Conservation (phyloP, 2,113 vertebrate genomes). For the Cebus imitator region DNA sequence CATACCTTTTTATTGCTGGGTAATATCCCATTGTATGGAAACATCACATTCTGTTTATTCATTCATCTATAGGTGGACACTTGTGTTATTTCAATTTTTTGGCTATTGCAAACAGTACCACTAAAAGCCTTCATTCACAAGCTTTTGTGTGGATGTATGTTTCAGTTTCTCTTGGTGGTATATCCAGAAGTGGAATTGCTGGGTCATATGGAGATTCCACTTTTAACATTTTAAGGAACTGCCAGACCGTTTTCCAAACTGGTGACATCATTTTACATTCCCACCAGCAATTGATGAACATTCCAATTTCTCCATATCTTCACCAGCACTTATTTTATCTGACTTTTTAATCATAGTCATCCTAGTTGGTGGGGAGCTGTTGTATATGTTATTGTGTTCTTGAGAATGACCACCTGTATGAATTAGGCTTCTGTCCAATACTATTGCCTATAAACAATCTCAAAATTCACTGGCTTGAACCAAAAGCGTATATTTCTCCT, state of each 20-base stretch:
- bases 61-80: neutral
- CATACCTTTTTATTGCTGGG: neutral
- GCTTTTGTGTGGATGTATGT: neutral
- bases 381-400: neutral
- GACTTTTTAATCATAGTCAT: neutral
- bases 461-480: neutral
- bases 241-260: neutral
- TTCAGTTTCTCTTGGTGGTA: neutral
- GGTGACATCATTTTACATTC: neutral
- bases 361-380: neutral
- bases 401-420: neutral
- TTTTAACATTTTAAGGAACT: neutral
- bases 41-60: neutral
- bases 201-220: neutral
- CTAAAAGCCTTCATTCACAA: neutral
- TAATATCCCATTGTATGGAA: neutral
- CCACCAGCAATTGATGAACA: neutral
- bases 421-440: neutral
- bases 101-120: neutral
- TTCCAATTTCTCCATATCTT: neutral
- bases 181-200: neutral
- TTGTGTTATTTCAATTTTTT: neutral
- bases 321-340: neutral
- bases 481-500: neutral
- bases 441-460: neutral